Conservation (phyloP, 2,888 invertebrate species). For the Nemotelus nigrinus region DNA sequence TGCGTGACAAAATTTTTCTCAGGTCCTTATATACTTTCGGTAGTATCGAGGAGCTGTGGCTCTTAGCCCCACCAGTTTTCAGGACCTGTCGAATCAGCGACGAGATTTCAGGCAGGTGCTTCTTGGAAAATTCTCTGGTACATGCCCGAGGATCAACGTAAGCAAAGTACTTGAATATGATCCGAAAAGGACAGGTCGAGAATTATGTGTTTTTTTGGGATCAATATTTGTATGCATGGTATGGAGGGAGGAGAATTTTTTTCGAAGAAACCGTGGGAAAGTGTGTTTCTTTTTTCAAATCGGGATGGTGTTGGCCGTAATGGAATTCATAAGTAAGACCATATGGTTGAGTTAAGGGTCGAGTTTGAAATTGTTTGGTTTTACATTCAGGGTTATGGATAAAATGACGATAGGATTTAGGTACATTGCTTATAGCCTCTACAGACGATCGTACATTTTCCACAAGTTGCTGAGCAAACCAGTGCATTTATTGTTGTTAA, state of each 20-base stretch:
- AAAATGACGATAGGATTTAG: no score
- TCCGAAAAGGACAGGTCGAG: slow-evolving; percentile 8
- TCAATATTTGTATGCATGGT: slow-evolving; percentile 6
- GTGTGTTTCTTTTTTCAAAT: slow-evolving; percentile 2
- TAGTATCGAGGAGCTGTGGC: no score
- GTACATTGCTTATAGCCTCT: no score
- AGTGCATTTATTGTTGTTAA: no score
- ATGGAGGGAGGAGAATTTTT: slow-evolving; percentile 18
- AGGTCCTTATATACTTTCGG: slow-evolving; percentile 38
- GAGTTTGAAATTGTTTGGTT: background rate
- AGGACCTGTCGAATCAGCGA: slow-evolving; percentile 51
- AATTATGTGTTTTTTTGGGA: background rate
- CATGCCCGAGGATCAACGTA: slow-evolving; percentile 14
- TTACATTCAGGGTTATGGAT: no score
- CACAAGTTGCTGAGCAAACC: no score
- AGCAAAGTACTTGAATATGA: background rate
- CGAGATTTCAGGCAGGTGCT: slow-evolving; percentile 61
- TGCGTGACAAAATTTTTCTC: slow-evolving; percentile 17
- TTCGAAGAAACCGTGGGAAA: slow-evolving; percentile 40
- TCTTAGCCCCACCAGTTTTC: slow-evolving; percentile 11
- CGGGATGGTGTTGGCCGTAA: background rate
- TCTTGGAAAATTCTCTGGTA: slow-evolving; percentile 25
- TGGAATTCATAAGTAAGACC: slow-evolving; percentile 33
- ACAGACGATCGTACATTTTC: no score
- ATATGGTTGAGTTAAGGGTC: slow-evolving; percentile 25